Evolutionary conservation across 2,888 invertebrate genomes (phyloP), one percentile per base, ranked within the genome.

Genomic region (Pseudanteris insignis): DNA sequence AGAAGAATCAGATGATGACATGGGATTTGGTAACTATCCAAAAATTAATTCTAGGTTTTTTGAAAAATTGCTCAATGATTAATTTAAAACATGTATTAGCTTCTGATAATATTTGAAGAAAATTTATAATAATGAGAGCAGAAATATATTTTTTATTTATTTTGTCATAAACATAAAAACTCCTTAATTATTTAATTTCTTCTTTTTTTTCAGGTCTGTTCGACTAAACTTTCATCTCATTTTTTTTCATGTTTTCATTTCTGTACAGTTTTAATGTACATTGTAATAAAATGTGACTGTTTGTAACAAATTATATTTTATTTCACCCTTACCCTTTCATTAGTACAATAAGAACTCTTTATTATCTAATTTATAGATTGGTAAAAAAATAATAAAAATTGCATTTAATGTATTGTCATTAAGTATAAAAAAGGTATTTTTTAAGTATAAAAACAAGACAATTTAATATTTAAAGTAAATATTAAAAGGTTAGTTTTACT

Each of bases 1-100:
- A 66, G 89, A 90, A 74, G 92, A 92, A 79, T 90, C 90, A 59
- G 94, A 94, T 70, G 94, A 93, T 70, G 95, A 94, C 82, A 94
- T 95, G 93, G 95, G 94, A 81, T 91, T 96, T 82, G 94, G 92
- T 87, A 81, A 83, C 83, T 44, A 34, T n/a, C n/a, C n/a, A n/a
- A n/a, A n/a, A n/a, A n/a, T n/a, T n/a, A 13, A 24, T 14, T 7
- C 25, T 30, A 8, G n/a, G n/a, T n/a, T n/a, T n/a, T n/a, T n/a
- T n/a, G n/a, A n/a, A n/a, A n/a, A 18, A 18, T 4, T 18, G 18
- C 6, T 7, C 48, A 29, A 48, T 61, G 61, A 61, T 61, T 54
- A 54, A 4, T 40, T 29, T 28, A 9, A 2, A 37, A 36, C 61
- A 61, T 61, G 54, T 61, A 60, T 60, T 60, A 60, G 54, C 61